phyloP scores from a whole-genome alignment of 2,797 vertebrate genomes.

The Cirrhinus mrigala region DNA sequence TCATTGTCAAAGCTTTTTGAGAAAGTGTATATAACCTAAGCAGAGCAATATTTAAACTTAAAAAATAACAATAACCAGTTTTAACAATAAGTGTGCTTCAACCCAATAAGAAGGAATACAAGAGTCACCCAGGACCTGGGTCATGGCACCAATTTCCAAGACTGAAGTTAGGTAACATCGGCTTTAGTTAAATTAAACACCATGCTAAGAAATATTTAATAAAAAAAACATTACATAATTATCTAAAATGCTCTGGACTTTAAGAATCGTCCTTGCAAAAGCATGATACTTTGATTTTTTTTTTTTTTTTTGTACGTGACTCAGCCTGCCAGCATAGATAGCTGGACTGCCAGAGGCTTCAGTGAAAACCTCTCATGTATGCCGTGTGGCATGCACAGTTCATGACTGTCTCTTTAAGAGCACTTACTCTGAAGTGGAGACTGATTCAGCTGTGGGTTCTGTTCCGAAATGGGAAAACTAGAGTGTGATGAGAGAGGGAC shows the following conservation, averaged over 20 bases:
- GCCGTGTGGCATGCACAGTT: not conserved
- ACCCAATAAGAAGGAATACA: not conserved
- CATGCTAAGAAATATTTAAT: not conserved
- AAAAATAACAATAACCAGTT: not conserved
- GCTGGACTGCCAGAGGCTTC: conserved; percentile 8
- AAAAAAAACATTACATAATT: not conserved
- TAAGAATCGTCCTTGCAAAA: not conserved
- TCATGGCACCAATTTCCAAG: not conserved
- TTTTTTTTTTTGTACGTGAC: not conserved
- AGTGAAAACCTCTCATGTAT: conserved; percentile 11
- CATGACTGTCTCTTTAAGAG: conserved; percentile 21
- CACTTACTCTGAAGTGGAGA: not conserved
- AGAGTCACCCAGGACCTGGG: not conserved
- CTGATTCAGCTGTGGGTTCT: conserved; percentile 12
- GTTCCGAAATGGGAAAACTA: not conserved
- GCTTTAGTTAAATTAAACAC: conserved; percentile 2
- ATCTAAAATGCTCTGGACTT: not conserved
- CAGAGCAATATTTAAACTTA: not conserved
- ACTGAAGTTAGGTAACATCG: not conserved
- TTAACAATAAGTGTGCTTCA: not conserved
- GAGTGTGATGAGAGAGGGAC: not conserved
- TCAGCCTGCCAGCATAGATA: not conserved
- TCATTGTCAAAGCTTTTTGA: not conserved
- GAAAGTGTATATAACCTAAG: not conserved
- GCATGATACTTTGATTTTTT: not conserved